Percentiles rank a stretch among this genome's conserved stretches.
Evolutionary conservation across 1,140 invertebrate genomes (phyloP).

Genomic region (Trichoplusia ni): DNA sequence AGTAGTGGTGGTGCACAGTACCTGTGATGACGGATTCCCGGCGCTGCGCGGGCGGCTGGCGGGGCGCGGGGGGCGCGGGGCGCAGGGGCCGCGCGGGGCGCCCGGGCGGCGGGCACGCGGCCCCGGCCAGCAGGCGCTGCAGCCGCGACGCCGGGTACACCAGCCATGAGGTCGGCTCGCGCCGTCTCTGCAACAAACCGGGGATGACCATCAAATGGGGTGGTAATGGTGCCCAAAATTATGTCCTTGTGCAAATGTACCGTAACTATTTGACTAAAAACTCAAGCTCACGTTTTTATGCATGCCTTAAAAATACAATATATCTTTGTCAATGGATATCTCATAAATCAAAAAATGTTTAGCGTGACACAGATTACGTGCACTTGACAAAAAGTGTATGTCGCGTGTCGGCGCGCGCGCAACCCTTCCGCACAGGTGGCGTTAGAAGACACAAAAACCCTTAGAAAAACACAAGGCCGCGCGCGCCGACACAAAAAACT

Average conservation of each 20-base stretch:
- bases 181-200: constrained; percentile 41
- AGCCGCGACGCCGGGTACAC: constrained; percentile 66
- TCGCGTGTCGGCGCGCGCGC: constrained; percentile 11
- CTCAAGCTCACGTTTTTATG: no score
- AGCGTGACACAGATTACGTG: constrained; percentile 5
- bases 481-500: constrained; percentile 37
- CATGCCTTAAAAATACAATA: no score
- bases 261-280: no score
- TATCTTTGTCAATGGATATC: no score
- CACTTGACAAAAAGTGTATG: constrained; percentile 1
- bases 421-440: constrained; percentile 40
- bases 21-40: constrained; percentile 39
- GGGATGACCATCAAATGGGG: no score
- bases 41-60: constrained; percentile 38
- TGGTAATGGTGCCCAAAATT: no score
- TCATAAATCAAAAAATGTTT: constrained; percentile 7
- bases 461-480: constrained; percentile 44
- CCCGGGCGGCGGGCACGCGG: constrained; percentile 43
- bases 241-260: no score
- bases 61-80: constrained; percentile 19
- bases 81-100: no score
- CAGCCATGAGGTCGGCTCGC: constrained; percentile 59
- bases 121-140: constrained; percentile 56
- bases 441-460: constrained; percentile 41
- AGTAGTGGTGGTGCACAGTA: neutral